phyloP scores from a whole-genome alignment of 2,888 invertebrate species.

The Beris morrisii region DNA sequence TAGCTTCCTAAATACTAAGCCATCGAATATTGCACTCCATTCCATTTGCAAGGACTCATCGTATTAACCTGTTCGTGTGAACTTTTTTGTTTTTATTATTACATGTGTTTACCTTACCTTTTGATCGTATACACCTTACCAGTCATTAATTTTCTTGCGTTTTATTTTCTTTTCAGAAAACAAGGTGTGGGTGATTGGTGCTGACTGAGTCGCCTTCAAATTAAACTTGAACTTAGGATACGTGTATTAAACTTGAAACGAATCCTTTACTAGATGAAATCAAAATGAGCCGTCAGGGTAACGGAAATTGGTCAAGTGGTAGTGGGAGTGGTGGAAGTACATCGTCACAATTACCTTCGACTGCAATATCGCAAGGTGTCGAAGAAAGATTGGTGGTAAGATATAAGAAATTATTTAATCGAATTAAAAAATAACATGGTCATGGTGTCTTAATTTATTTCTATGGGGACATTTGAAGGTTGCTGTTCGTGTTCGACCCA shows the following conservation, averaged over 20 bases:
- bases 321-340: conserved; percentile 45
- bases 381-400: conserved; percentile 55
- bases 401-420: not conserved
- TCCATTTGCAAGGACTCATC: not conserved
- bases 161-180: conserved; percentile 13
- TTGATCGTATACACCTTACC: too few relatives aligned
- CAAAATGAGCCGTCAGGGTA: conserved; percentile 40
- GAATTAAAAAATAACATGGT: not conserved
- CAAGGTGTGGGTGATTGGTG: conserved; percentile 7
- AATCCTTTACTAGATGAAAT: not conserved
- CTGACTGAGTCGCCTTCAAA: conserved; percentile 7
- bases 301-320: conserved; percentile 50
- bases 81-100: too few relatives aligned
- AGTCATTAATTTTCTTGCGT: not conserved
- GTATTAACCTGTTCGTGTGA: too few relatives aligned
- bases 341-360: conserved; percentile 48
- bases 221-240: conserved; percentile 11
- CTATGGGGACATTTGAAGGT: conserved; percentile 61
- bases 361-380: conserved; percentile 45
- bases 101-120: too few relatives aligned
- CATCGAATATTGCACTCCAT: not conserved
- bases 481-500: conserved; percentile 86
- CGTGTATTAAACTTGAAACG: not conserved
- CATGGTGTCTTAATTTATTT: not conserved
- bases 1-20: too few relatives aligned